Conservation (phyloP, 1,140 invertebrate genomes). For the Whitmania pigra region DNA sequence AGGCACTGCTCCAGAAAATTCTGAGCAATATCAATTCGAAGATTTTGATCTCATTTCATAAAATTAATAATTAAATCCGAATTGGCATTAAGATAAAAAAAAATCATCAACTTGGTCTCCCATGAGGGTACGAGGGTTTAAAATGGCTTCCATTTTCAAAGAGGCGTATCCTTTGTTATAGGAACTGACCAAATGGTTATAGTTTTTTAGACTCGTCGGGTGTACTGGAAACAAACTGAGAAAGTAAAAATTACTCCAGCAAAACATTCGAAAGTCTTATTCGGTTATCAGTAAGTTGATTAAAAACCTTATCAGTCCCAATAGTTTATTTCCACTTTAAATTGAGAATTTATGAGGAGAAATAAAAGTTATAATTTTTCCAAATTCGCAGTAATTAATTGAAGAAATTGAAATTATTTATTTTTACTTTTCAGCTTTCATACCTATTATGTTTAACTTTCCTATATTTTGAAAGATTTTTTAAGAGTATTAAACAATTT, state of each 20-base stretch:
- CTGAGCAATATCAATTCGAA: neutral
- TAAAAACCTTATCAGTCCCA: conserved; percentile 50
- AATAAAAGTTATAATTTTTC: too few relatives aligned
- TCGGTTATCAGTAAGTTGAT: neutral
- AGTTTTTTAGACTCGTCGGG: conserved; percentile 80
- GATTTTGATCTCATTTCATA: neutral
- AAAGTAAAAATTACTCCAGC: neutral
- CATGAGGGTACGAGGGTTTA: conserved; percentile 32
- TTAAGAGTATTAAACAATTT: too few relatives aligned
- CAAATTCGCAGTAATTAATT: too few relatives aligned
- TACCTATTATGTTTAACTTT: too few relatives aligned
- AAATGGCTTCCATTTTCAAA: conserved; percentile 61
- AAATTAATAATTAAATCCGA: neutral
- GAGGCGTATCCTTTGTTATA: conserved; percentile 80
- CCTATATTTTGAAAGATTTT: too few relatives aligned
- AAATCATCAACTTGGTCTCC: neutral
- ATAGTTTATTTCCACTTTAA: conserved; percentile 35
- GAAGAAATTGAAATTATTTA: too few relatives aligned
- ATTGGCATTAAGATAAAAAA: neutral
- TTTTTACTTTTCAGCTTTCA: too few relatives aligned
- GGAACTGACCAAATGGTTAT: conserved; percentile 66
- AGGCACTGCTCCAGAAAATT: conserved; percentile 16
- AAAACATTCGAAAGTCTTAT: neutral
- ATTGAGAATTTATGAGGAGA: too few relatives aligned
- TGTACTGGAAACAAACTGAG: conserved; percentile 61